Base-by-base conservation (phyloP, 2,888 invertebrate species). In the Athripsodes cinereus region DNA sequence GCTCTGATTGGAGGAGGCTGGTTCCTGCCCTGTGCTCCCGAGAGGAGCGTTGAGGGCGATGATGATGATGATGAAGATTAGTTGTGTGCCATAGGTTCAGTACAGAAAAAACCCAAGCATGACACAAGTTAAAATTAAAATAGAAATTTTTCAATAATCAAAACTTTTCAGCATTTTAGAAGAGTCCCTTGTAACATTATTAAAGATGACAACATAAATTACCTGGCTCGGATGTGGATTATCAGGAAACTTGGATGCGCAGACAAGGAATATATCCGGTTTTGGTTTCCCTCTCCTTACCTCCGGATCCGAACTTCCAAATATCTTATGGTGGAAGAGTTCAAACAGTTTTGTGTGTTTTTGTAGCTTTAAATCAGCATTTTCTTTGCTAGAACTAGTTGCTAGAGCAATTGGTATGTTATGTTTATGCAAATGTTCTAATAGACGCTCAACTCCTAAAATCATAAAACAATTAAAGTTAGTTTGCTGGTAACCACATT, bases 271-370 rank as follows among this genome's bases (percentile, higher is more conserved):
- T 67, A 92, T 89, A 70, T 95, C 94, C 1, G 96, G 96, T 52
- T 83, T 79, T 2, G 96, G 96, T 74, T 96, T 96, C 0, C 94
- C 92, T 44, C 79, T 74, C 68, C 85, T 87, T 0, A 96, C 92
- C 64, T 90, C 90, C 1, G 88, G 85, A 71, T 96, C 94, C 31
- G 86, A 85, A 20, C 88, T 87, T 1, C 90, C 92, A 65, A 86
- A 83, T 1, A 94, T 92, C 62, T 86, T 81, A 68, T 90, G 88
- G 62, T 81, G 72, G 66, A 92, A 89, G 40, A 86, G 69, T 1
- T 77, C 69, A 68, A 90, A 88, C 3, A 90, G 69, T 16, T 84
- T 79, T 58, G 75, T 71, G 68, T 87, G 82, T 62, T 83, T 80
- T 40, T 75, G 72, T 0, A 82, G 82, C 76, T 92, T 91, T 1